A percentile compares a stretch with the other conserved stretches of the same genome.
Evolutionary conservation across 2,113 vertebrate genomes (phyloP).

Genomic region (Erythrolamprus reginae): DNA sequence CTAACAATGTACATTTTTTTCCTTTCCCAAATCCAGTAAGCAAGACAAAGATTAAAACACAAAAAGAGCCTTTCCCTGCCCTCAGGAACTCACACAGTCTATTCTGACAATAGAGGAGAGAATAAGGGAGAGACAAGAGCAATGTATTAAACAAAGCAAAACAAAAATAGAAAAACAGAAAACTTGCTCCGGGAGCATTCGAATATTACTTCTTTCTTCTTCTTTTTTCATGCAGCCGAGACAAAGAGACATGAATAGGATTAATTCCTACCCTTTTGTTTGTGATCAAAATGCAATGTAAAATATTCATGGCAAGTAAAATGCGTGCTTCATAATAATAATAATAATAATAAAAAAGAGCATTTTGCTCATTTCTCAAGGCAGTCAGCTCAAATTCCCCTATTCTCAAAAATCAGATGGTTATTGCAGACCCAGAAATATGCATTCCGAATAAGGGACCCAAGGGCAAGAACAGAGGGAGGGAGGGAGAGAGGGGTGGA

Average conservation of each 20-base stretch:
- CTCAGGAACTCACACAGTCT: background rate
- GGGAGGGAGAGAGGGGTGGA: too few relatives aligned
- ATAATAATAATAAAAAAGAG: too few relatives aligned
- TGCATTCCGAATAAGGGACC: slow-evolving; percentile 40
- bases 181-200: slow-evolving; percentile 32
- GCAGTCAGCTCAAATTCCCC: slow-evolving; percentile 49
- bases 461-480: slow-evolving; percentile 23
- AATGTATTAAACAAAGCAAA: background rate
- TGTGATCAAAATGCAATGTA: slow-evolving; percentile 57
- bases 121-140: background rate
- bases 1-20: background rate
- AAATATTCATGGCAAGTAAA: slow-evolving; percentile 49
- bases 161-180: slow-evolving; percentile 27
- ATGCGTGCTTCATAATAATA: slow-evolving; percentile 44
- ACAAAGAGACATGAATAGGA: slow-evolving; percentile 53
- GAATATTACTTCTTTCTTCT: slow-evolving; percentile 32
- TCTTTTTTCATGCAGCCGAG: slow-evolving; percentile 37
- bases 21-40: background rate
- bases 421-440: slow-evolving; percentile 56
- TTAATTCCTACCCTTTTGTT: slow-evolving; percentile 56
- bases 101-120: background rate
- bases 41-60: background rate
- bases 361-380: slow-evolving; percentile 43
- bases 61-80: background rate
- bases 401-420: slow-evolving; percentile 45